Evolutionary conservation across 2,113 vertebrate genomes (phyloP).

Genomic region (Nymphicus hollandicus): DNA sequence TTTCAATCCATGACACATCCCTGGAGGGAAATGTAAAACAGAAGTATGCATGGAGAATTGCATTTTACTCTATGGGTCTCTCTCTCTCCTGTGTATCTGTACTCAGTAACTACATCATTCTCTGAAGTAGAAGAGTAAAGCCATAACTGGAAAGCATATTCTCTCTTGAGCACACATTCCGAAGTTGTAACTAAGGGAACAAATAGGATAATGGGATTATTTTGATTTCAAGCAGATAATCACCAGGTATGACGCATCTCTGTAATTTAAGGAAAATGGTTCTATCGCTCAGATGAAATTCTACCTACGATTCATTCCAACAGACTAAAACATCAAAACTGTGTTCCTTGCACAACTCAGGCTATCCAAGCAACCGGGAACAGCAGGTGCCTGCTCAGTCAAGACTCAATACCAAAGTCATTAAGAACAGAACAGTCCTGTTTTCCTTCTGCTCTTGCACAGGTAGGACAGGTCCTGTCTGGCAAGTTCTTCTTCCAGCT

Average conservation of each 20-base stretch:
- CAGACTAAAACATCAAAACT: neutral
- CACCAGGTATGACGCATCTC: neutral
- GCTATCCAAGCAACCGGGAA: neutral
- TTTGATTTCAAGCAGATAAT: neutral
- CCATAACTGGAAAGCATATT: neutral
- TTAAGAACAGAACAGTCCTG: neutral
- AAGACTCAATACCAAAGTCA: neutral
- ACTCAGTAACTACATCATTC: neutral
- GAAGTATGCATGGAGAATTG: neutral
- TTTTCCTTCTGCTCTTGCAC: neutral
- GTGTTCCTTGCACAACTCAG: neutral
- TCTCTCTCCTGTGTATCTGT: neutral
- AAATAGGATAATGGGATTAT: constrained; percentile 1
- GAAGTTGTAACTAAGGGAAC: neutral
- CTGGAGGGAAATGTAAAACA: neutral
- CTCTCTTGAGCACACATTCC: neutral
- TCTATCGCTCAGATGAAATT: neutral
- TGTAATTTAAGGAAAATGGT: neutral
- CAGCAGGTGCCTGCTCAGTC: neutral
- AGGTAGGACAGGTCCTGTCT: neutral
- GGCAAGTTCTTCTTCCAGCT: neutral
- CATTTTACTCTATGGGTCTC: neutral
- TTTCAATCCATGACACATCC: neutral
- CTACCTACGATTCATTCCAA: neutral
- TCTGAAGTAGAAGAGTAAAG: neutral